Conservation (phyloP, 2,888 invertebrate genomes). For the Pachymerium ferrugineum region DNA sequence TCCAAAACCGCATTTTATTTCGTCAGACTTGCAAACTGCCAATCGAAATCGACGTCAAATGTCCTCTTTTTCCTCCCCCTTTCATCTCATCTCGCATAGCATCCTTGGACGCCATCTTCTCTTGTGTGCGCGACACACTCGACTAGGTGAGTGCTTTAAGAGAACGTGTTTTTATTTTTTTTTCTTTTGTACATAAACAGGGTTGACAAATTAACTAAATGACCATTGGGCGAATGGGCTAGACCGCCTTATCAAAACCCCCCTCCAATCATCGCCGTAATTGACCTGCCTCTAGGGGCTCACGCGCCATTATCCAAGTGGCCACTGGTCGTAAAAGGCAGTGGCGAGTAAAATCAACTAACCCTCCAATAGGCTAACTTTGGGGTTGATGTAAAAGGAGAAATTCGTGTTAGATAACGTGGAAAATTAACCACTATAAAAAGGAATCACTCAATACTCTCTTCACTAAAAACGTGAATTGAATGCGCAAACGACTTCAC, state of each 20-base stretch:
- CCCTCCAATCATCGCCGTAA: slow-evolving; percentile 2
- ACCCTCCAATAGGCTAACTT: not conserved
- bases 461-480: not conserved
- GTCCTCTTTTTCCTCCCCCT: too few species aligned
- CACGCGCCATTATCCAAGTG: not conserved
- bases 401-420: not conserved
- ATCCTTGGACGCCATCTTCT: not conserved
- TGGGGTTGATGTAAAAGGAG: not conserved
- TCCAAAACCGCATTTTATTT: too few species aligned
- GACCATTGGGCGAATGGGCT: not conserved
- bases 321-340: not conserved
- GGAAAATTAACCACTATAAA: not conserved
- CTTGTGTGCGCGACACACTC: not conserved
- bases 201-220: not conserved
- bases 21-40: not conserved
- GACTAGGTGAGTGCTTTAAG: not conserved
- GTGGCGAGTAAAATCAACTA: too few species aligned
- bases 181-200: too few species aligned
- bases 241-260: not conserved
- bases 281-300: not conserved
- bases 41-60: not conserved
- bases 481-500: not conserved
- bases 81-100: not conserved
- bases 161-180: too few species aligned
- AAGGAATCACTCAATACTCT: not conserved